Evolutionary conservation across 2,797 vertebrate genomes (phyloP).

Genomic region (Molossus alvarezi): DNA sequence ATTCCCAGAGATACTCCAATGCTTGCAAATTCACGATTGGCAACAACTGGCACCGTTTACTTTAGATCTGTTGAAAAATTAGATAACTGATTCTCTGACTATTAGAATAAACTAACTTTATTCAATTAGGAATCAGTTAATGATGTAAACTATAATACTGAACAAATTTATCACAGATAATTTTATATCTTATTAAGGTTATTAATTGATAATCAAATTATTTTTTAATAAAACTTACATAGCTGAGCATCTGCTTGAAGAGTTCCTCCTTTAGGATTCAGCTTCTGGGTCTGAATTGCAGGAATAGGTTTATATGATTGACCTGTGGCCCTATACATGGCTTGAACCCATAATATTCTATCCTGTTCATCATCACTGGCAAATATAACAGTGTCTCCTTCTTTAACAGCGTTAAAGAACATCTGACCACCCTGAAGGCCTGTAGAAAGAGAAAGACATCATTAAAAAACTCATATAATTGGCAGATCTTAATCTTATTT

Average conservation of each 20-base stretch:
- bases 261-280: conserved; percentile 92
- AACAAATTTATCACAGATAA: conserved; percentile 70
- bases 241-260: conserved; percentile 92
- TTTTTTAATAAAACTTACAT: conserved; percentile 91
- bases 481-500: not conserved
- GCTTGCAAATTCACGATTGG: not conserved
- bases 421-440: conserved; percentile 96
- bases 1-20: conserved; percentile 2
- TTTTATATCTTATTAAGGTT: conserved; percentile 78
- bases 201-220: conserved; percentile 83
- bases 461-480: not conserved
- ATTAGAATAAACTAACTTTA: conserved; percentile 78
- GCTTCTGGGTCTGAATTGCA: conserved; percentile 92
- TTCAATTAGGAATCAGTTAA: conserved; percentile 81
- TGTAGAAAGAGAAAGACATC: conserved; percentile 85
- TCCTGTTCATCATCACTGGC: conserved; percentile 97
- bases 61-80: conserved; percentile 52
- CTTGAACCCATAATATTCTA: conserved; percentile 97
- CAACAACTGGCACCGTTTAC: conserved; percentile 5
- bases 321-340: conserved; percentile 98
- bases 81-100: conserved; percentile 60
- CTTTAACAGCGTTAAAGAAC: conserved; percentile 98
- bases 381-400: conserved; percentile 97
- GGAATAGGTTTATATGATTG: conserved; percentile 97
- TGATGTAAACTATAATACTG: conserved; percentile 67